Evolutionary conservation across 2,888 invertebrate genomes (phyloP).

Genomic region (Serripes groenlandicus): DNA sequence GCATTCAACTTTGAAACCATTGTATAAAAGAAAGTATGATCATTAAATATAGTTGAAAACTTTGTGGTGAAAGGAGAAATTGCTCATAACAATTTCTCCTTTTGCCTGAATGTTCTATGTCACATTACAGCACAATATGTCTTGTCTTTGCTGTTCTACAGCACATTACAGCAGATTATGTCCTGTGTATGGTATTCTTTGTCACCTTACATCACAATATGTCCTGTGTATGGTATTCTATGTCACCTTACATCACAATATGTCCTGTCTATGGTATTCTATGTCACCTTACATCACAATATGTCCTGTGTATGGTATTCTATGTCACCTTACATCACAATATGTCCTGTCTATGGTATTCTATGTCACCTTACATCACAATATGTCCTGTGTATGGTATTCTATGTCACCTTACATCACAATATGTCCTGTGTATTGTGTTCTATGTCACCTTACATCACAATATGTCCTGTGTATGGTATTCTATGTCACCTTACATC

Average conservation of each 20-base stretch:
- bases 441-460: slow-evolving; percentile 88
- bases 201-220: slow-evolving; percentile 92
- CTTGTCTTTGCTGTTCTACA: slow-evolving; percentile 98
- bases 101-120: not conserved
- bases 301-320: slow-evolving; percentile 95
- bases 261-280: slow-evolving; percentile 94
- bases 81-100: not conserved
- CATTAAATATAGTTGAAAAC: not conserved
- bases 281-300: slow-evolving; percentile 90
- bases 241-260: slow-evolving; percentile 91
- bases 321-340: slow-evolving; percentile 90
- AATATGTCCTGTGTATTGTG: slow-evolving; percentile 98
- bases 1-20: no score
- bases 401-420: slow-evolving; percentile 88
- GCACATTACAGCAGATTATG: slow-evolving; percentile 92
- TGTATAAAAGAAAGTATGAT: no score
- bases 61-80: not conserved
- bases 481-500: slow-evolving; percentile 87
- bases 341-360: slow-evolving; percentile 95
- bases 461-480: slow-evolving; percentile 97
- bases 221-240: slow-evolving; percentile 92
- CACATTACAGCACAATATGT: slow-evolving; percentile 93
- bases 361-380: slow-evolving; percentile 89
- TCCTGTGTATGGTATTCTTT: slow-evolving; percentile 92
- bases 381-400: slow-evolving; percentile 96